Evolutionary conservation across 2,888 invertebrate genomes (phyloP), one percentile per base, ranked within the genome.

Genomic region (Oscheius onirici): DNA sequence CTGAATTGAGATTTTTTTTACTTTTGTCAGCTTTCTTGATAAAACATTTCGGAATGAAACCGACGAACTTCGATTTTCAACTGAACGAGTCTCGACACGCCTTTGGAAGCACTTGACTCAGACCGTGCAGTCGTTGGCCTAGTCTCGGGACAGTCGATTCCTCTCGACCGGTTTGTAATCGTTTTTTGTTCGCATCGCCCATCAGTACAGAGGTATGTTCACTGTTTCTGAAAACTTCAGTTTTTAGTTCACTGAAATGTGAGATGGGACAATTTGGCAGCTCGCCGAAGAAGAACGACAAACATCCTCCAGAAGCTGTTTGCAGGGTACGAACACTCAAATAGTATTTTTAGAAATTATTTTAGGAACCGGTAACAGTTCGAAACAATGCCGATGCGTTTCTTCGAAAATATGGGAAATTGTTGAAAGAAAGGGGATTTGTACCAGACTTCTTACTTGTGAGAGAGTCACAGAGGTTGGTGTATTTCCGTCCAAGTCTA

Each of bases 401-500:
- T 22, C 34, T 68, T 24, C 49, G 17, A 17, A 75, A 74, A 65
- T 80, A 80, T 61, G 71, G 73, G 15, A 73, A 75, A 28, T 43
- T 78, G 11, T 49, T 80, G 43, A 63, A 63, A 61, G 74, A 76
- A 41, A 66, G 70, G 44, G 80, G 80, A 24, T 54, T 77, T 51
- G 20, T 80, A 17, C 80, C 80, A 20, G 80, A 80, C 8, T 69
- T 76, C 43, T 75, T 80, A 51, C 68, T 80, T 6, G 72, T 80
- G 11, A 73, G 75, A 40, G 78, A 80, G 57, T 60, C 73, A 8
- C 72, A 66, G 51, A 80, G 80, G 79, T 79, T 22, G 15, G 52
- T 57, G n/a, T 34, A 26, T 2, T 34, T 28, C 24, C n/a, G 11
- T 3, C 20, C 20, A 20, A 17, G 41, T 3, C 51, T 55, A 15